phyloP scores from a whole-genome alignment of 2,888 invertebrate species.

The Drosophila neonasuta region DNA sequence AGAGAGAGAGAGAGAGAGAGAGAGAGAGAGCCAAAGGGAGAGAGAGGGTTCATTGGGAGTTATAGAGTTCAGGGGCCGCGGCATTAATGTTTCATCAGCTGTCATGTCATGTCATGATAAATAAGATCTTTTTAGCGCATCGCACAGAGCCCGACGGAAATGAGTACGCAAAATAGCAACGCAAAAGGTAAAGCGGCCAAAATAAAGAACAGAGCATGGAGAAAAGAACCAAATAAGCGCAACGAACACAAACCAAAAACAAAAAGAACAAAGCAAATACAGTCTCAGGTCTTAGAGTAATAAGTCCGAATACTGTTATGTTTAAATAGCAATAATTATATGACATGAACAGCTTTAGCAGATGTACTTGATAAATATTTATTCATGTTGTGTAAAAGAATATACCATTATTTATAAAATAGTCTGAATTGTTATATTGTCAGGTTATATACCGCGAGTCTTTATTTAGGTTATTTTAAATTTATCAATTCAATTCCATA shows the following conservation, averaged over 20 bases:
- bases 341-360: background rate
- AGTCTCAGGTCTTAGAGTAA: background rate
- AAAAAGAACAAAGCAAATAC: background rate
- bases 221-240: conserved; percentile 6
- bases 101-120: conserved; percentile 69
- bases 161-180: conserved; percentile 61
- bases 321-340: background rate
- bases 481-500: no score
- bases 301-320: background rate
- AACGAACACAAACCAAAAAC: background rate
- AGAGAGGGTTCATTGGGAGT: background rate
- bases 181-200: conserved; percentile 22
- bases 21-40: background rate
- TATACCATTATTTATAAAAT: no score
- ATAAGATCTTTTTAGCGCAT: conserved; percentile 67
- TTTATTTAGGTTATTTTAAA: no score
- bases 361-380: no score
- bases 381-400: no score
- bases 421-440: no score
- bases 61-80: conserved; percentile 41
- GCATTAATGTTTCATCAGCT: conserved; percentile 68
- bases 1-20: background rate
- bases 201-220: background rate
- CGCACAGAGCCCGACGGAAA: conserved; percentile 50
- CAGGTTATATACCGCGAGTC: no score